phyloP scores from a whole-genome alignment of 2,113 vertebrate genomes.

The Ictidomys tridecemlineatus region DNA sequence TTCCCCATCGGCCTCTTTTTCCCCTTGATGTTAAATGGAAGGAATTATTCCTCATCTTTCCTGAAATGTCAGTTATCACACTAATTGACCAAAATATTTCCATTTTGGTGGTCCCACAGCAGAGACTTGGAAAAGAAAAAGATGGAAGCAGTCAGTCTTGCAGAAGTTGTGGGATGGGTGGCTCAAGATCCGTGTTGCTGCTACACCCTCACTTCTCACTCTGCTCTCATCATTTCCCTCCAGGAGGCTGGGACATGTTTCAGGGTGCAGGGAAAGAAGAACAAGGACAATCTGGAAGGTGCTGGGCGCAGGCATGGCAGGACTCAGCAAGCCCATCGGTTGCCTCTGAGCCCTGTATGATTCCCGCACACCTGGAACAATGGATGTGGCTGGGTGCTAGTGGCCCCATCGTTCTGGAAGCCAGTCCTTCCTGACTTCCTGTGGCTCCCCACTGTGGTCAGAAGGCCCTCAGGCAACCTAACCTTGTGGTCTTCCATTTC shows the following conservation, averaged over 20 bases:
- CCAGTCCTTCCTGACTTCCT: neutral
- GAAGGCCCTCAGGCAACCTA: neutral
- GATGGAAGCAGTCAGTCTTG: rapidly evolving
- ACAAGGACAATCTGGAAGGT: too few species aligned
- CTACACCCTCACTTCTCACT: rapidly evolving
- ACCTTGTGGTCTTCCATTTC: neutral
- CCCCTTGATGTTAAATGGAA: neutral
- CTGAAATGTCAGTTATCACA: neutral
- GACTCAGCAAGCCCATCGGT: neutral
- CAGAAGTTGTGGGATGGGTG: neutral
- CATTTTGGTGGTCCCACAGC: rapidly evolving
- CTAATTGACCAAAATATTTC: neutral
- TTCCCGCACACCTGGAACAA: rapidly evolving
- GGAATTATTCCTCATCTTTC: neutral
- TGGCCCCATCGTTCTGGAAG: neutral
- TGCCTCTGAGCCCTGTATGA: rapidly evolving
- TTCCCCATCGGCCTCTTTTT: neutral
- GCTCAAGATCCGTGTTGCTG: neutral
- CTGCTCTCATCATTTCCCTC: too few species aligned
- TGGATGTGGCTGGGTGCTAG: neutral
- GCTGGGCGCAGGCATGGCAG: rapidly evolving
- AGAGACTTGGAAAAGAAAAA: neutral
- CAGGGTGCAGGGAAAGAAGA: neutral
- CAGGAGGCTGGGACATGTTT: neutral
- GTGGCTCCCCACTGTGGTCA: neutral